These are phyloP conservation scores for Jordanella pulchra DNA, from an alignment of 2,797 vertebrate species.

Conservation along the genomic window DNA sequence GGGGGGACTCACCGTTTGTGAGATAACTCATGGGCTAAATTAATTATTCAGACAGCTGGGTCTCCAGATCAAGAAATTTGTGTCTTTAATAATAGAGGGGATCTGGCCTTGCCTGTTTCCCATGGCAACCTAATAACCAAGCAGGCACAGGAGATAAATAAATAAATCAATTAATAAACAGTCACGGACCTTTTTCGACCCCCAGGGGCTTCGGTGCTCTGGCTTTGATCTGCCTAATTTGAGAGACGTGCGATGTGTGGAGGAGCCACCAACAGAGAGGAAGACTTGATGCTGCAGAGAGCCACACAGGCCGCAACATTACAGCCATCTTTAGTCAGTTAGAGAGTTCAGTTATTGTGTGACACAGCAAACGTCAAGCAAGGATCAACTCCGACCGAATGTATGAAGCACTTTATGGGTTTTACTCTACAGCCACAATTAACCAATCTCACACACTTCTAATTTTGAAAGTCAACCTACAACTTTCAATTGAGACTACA, in stretches of 20 bases:
- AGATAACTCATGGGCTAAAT: conserved; percentile 84
- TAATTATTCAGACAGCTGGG: conserved; percentile 86
- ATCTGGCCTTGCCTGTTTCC: conserved; percentile 81
- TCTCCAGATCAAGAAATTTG: conserved; percentile 82
- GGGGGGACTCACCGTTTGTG: conserved; percentile 71
- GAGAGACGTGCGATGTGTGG: conserved; percentile 47
- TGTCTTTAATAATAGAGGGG: conserved; percentile 84
- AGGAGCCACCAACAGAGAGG: conserved; percentile 53
- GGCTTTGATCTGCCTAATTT: conserved; percentile 70
- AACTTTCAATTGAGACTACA: no score
- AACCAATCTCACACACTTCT: no score
- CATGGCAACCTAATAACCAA: conserved; percentile 86
- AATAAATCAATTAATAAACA: conserved; percentile 89
- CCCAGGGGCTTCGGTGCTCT: conserved; percentile 55
- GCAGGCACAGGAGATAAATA: conserved; percentile 82
- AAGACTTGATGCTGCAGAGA: conserved; percentile 11
- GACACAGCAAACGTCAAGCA: conserved; percentile 3
- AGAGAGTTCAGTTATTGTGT: conserved; percentile 3
- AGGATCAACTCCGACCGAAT: conserved; percentile 17
- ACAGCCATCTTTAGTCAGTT: conserved; percentile 8
- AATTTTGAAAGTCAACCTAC: no score
- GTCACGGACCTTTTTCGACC: conserved; percentile 73
- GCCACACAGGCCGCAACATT: conserved; percentile 1
- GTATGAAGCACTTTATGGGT: no score
- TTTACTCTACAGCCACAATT: no score